Conservation (phyloP, 2,113 vertebrate genomes). For the Mesoclemmys tuberculata region DNA sequence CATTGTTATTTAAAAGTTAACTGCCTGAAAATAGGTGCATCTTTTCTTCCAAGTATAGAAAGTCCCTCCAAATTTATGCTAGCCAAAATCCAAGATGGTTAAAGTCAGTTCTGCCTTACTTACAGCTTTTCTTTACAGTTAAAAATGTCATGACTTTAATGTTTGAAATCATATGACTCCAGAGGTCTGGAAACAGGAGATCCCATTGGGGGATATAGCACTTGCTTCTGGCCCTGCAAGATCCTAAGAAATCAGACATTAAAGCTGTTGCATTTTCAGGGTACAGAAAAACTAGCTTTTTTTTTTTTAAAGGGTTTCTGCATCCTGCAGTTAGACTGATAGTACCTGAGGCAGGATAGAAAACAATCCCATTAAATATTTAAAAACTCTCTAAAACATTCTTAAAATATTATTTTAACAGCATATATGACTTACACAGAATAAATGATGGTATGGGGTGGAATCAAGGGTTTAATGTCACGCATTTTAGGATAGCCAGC, state of each 20-base stretch:
- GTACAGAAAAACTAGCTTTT: background rate
- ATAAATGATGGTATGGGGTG: background rate
- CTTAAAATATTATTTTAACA: background rate
- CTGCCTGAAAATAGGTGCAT: background rate
- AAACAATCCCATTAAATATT: background rate
- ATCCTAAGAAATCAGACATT: background rate
- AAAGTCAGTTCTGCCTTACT: background rate
- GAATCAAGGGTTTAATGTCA: background rate
- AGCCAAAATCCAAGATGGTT: background rate
- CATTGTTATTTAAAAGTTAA: background rate
- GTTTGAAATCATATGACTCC: background rate
- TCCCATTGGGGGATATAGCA: background rate
- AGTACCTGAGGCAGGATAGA: background rate
- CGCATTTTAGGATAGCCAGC: background rate
- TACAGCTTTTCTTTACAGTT: background rate
- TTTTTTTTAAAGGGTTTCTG: background rate
- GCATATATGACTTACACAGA: background rate
- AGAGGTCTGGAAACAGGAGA: background rate
- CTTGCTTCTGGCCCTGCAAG: background rate
- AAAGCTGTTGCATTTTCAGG: background rate
- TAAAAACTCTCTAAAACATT: background rate
- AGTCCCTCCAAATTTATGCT: background rate
- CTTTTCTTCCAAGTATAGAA: background rate
- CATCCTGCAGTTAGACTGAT: background rate
- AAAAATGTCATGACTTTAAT: background rate